Base-by-base conservation (phyloP, 2,888 invertebrate genomes). In the Eristalis arbustorum region DNA sequence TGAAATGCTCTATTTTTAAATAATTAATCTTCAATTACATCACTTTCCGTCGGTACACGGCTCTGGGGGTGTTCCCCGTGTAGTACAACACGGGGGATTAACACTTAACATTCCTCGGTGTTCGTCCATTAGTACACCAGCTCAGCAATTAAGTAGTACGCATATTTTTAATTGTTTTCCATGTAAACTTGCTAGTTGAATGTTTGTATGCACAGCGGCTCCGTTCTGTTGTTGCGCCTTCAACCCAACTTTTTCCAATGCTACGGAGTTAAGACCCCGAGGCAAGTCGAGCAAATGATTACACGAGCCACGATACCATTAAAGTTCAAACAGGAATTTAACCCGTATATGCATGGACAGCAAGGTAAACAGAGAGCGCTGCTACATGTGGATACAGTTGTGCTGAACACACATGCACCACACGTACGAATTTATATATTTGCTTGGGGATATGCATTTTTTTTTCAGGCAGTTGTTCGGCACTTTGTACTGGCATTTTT, bases 21-120 rank as follows among this genome's bases (percentile, higher is more conserved):
- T 84, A 84, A 84, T 84, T 74, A 79, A 62, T 42, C 64, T 66
- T 49, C 56, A 75, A 84, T 71, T 84, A 67, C 66, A 57, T 72
- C 79, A 71, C 64, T 74, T 61, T 64, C 18, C 3, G 22, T 11
- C 42, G 25, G 37, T 14, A 61, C 68, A 37, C 31, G 63, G 42
- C 57, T 78, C 68, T 68, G 57, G 49, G 42, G 63, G 11, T 1
- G 23, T 22, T 74, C 71, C 56, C 18, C 18, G 37, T 34, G 69
- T 49, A 18, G 64, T 74, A 78, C n/a, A 78, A 69, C 69, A 74
- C 23, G 31, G n/a, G 61, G 63, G 68, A 63, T 77, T 63, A 77
- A 72, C 63, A 42, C 66, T 40, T 57, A 23, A 68, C 73, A 68
- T 77, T 49, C 61, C 31, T 14, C 66, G 49, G 67, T 42, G 64